Conservation (phyloP, 2,113 vertebrate species). For the Sylvietta virens region DNA sequence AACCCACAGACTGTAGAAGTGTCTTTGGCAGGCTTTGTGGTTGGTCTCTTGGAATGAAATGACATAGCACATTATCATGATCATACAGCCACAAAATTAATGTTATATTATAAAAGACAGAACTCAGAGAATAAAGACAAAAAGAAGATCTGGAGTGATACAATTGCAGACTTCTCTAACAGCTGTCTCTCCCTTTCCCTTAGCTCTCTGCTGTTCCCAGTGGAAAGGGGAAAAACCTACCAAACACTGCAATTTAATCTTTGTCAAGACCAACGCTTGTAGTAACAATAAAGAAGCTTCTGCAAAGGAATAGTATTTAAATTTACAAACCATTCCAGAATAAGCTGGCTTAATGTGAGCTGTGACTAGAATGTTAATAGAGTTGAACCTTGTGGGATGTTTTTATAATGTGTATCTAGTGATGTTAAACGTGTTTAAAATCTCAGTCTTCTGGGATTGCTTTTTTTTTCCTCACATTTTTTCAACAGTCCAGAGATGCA, state of each 20-base stretch:
- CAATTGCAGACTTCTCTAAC: not conserved
- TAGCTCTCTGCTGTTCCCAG: not conserved
- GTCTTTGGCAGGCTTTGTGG: not conserved
- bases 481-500: not conserved
- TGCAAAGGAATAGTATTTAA: conserved; percentile 1
- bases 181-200: not conserved
- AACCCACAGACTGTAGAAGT: not conserved
- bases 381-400: not conserved
- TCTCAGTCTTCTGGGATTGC: not conserved
- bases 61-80: not conserved
- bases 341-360: conserved; percentile 9
- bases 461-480: not conserved
- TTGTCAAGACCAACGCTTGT: not conserved
- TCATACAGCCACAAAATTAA: not conserved
- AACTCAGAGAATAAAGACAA: not conserved
- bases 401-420: not conserved
- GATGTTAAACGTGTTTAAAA: not conserved
- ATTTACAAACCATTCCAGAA: conserved; percentile 17
- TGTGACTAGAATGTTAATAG: conserved; percentile 54
- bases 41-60: not conserved
- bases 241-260: not conserved
- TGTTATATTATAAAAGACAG: not conserved
- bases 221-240: not conserved
- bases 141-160: not conserved
- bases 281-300: not conserved